Conservation (phyloP, 2,888 invertebrate genomes). For the Phyllotreta striolata region DNA sequence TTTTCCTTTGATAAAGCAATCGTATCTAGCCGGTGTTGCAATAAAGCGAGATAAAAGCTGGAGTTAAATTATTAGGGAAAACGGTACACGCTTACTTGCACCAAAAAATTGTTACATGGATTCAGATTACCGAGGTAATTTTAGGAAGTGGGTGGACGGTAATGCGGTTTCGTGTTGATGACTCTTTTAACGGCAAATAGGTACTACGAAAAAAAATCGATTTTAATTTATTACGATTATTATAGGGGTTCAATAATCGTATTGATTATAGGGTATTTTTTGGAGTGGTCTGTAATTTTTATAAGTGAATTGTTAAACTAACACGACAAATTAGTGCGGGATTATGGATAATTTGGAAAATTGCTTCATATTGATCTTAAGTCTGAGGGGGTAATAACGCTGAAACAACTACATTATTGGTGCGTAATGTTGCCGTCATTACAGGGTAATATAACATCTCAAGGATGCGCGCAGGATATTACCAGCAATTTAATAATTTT, state of each 20-base stretch:
- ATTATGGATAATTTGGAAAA: conserved; percentile 14
- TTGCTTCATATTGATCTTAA: conserved; percentile 11
- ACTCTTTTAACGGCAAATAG: conserved; percentile 27
- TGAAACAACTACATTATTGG: conserved; percentile 11
- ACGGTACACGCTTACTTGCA: conserved; percentile 39
- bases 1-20: too few relatives aligned
- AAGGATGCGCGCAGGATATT: too few relatives aligned
- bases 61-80: conserved; percentile 41
- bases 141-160: conserved; percentile 37
- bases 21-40: too few relatives aligned
- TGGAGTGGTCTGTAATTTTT: conserved; percentile 5
- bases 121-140: conserved; percentile 31
- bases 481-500: too few relatives aligned
- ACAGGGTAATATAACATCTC: background rate
- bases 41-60: background rate
- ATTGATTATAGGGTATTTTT: conserved; percentile 20
- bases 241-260: conserved; percentile 14
- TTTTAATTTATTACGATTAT: conserved; percentile 21
- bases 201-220: background rate
- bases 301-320: conserved; percentile 15
- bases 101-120: conserved; percentile 36
- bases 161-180: conserved; percentile 30
- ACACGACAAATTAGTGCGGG: conserved; percentile 13
- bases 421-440: background rate
- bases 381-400: background rate